Evolutionary conservation across 2,797 vertebrate genomes (phyloP), one percentile per base, ranked within the genome.

Genomic region (Argyrosomus regius): DNA sequence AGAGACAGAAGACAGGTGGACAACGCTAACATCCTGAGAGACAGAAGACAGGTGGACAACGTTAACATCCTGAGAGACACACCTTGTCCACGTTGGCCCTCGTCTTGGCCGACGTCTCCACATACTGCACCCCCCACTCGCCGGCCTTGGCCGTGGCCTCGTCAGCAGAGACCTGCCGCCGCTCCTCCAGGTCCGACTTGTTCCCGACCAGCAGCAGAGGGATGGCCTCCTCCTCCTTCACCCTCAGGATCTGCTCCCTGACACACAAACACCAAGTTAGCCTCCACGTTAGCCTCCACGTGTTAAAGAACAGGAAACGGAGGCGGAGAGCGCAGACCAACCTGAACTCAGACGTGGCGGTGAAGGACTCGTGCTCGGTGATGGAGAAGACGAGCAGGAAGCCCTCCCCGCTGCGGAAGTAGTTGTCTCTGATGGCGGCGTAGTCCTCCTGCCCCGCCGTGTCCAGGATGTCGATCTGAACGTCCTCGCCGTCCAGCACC

Each of bases 391-490:
- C 96, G 0, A 99, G 94, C 54, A 99, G 96, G 90, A 99, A 99
- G 1, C 98, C 98, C 76, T 99, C 98, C 6, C 98, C 98, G 0
- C 98, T 99, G 73, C 98, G 96, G 91, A 99, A 99, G 94, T 99
- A 99, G 95, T 99, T 99, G 89, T 99, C 98, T 22, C 98, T 94
- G 87, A 99, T 99, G 82, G 98, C 98, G 2, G 98, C 98, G 17
- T 99, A 99, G 93, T 99, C 98, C 93, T 99, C 98, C 90, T 99
- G 98, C 0, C 98, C 98, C 0, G 98, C 98, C 1, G 98, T 99
- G 94, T 99, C 98, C 94, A 99, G 94, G 85, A 99, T 99, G 78
- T 99, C 98, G 67, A 99, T 99, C 93, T 99, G 98, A 4, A 97
- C 97, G 86, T 98, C 97, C 85, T 98, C 98, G 20, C 98, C 97